Evolutionary conservation across 2,888 invertebrate species (phyloP), one percentile per base, ranked within the genome.

Genomic region (Calameuta idolon): DNA sequence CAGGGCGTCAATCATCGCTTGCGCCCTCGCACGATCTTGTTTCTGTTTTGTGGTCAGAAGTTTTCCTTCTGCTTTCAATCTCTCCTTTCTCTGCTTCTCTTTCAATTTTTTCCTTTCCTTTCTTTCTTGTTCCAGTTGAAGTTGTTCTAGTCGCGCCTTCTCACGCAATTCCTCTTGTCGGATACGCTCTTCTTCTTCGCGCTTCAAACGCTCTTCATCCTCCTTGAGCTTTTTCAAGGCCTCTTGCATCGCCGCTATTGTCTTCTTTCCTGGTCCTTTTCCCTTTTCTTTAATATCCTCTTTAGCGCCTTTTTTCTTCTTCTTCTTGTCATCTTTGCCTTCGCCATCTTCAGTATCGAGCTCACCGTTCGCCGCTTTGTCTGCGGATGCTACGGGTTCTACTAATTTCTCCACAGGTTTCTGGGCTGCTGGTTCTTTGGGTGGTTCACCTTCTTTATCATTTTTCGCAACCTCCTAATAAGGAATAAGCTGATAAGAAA

Each of bases 11-110:
- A 99, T 92, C 94, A 98, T 94, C 79, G 97, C 97, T 91, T 97
- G 96, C 11, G 98, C 97, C 83, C 98, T 94, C 0, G 97, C 96
- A 81, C 96, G 95, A 86, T 98, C 98, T 83, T 96, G 96, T 90
- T 97, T 98, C 90, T 99, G 98, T 91, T 98, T 98, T 0, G 97
- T 95, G 3, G 98, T 98, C 79, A 99, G 92, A 55, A 98, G 93
- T 92, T 98, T 99, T 3, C 99, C 99, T 92, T 99, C 99, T n/a
- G 97, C 97, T 92, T 99, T 99, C 85, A 98, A 93, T 88, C 97
- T 94, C 87, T 98, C 98, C 91, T 97, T 98, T 75, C 97, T 94
- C 89, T 98, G 98, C 89, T 97, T 98, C 92, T 98, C 97, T 89
- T 97, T 97, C 87, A 96, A 96, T 90, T 98, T 99, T 90, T 96